phyloP scores from a whole-genome alignment of 1,140 invertebrate species.

The Capitella teleta region DNA sequence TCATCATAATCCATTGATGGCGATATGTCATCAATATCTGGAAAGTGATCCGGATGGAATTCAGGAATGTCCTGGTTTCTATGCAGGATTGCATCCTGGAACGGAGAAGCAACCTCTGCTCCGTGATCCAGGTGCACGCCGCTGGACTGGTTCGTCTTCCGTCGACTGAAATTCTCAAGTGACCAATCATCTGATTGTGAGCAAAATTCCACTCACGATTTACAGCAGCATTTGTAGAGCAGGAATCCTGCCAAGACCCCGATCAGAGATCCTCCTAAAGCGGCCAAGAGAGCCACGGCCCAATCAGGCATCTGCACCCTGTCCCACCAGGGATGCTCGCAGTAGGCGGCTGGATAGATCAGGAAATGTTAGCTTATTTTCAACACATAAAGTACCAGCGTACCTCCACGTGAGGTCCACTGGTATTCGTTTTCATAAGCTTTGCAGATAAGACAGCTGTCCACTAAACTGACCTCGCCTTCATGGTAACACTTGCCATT shows the following conservation, averaged over 20 bases:
- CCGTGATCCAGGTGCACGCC: not conserved
- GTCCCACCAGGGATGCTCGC: slow-evolving; percentile 3
- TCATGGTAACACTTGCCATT: slow-evolving; percentile 18
- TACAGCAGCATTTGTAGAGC: slow-evolving; percentile 11
- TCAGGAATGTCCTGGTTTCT: slow-evolving; percentile 1
- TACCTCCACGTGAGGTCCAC: slow-evolving; percentile 15
- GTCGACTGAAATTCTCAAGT: not conserved
- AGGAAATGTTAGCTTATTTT: not conserved
- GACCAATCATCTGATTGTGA: not conserved
- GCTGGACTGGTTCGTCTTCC: not conserved
- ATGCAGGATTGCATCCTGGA: slow-evolving; percentile 2
- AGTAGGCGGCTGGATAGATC: not conserved
- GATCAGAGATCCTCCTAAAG: slow-evolving; percentile 8
- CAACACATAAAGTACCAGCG: slow-evolving; percentile 6
- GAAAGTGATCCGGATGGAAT: not conserved
- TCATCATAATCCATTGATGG: not conserved
- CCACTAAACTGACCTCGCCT: slow-evolving; percentile 15
- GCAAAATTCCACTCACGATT: not conserved
- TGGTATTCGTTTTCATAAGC: slow-evolving; percentile 9
- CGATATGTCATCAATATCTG: not conserved
- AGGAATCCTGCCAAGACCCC: slow-evolving; percentile 9
- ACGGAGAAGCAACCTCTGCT: not conserved
- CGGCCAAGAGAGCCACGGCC: slow-evolving; percentile 8
- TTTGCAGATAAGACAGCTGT: slow-evolving; percentile 19
- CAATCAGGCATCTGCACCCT: slow-evolving; percentile 7